Base-by-base conservation (phyloP, 1,140 invertebrate species). In the Conus ventricosus region DNA sequence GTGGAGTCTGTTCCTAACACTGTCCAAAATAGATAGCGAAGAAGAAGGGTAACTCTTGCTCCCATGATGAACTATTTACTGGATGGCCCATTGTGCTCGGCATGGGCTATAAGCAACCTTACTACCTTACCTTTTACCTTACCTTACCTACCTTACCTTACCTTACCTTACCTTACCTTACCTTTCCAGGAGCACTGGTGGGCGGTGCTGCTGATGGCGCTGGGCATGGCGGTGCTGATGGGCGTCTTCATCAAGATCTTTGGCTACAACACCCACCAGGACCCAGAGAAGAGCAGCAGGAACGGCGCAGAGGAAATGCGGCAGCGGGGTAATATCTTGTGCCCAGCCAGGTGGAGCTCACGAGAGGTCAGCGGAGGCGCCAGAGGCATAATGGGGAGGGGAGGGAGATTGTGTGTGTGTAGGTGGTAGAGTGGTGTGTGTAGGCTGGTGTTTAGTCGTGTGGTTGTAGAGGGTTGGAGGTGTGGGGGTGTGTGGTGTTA, bases 231-330 rank as follows among this genome's bases (percentile, higher is more conserved):
- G 27, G 84, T 89, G 15, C 87, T 90, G 55, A 89, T 90, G 88
- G 89, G 85, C 5, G 85, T 88, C 0, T 90, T 90, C 76, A 71
- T 90, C 81, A 88, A 87, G 27, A 55, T 90, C 53, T 90, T 87
- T 85, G 84, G 85, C 51, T 88, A 90, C 88, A 90, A 88, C 81
- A 90, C 89, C 89, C 57, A 88, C 82, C 75, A 88, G 84, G 82
- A 90, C 63, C 89, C 89, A 88, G 78, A 82, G 87, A 25, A 85
- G 88, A 87, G 78, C n/a, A 39, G 25, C 27, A 84, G 23, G 78
- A 57, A 13, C 63, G 27, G 75, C 85, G 85, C 10, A 83, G 67
- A 23, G 5, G 15, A 23, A 15, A 5, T 17, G 15, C 5, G 15
- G 8, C 67, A 71, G 17, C 8, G 67, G 67, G 67, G 67, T 71